Conservation (phyloP, 2,797 vertebrate species). For the Lithobates sylvaticus region DNA sequence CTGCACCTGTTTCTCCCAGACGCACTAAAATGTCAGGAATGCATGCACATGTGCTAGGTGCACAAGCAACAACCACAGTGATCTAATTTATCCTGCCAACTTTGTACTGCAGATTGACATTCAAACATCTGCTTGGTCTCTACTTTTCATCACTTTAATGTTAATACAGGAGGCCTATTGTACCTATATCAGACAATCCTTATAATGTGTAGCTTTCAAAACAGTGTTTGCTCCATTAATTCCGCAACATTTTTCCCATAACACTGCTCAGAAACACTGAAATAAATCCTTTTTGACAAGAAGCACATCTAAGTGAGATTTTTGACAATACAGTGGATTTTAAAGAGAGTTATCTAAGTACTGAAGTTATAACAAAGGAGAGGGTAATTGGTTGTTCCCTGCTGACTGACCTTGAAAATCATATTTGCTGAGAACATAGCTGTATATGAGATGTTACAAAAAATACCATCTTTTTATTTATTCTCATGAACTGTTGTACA, state of each 20-base stretch:
- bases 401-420: slow-evolving; percentile 12
- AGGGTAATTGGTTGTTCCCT: slow-evolving; percentile 8
- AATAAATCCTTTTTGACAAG: neutral
- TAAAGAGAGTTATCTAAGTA: neutral
- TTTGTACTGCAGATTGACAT: neutral
- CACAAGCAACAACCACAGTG: no score
- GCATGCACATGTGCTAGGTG: no score
- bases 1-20: no score
- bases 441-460: neutral
- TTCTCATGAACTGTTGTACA: neutral
- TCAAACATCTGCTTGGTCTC: neutral
- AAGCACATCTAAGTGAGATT: neutral
- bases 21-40: no score
- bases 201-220: neutral
- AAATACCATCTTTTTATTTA: neutral
- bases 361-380: slow-evolving; percentile 2
- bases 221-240: neutral
- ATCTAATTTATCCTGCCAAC: neutral
- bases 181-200: neutral
- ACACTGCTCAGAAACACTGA: neutral
- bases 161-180: neutral
- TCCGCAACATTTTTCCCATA: neutral
- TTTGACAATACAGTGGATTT: neutral
- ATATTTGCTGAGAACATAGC: neutral
- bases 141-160: neutral